Base-by-base conservation (phyloP, 1,140 invertebrate genomes). In the Mercenaria mercenaria region DNA sequence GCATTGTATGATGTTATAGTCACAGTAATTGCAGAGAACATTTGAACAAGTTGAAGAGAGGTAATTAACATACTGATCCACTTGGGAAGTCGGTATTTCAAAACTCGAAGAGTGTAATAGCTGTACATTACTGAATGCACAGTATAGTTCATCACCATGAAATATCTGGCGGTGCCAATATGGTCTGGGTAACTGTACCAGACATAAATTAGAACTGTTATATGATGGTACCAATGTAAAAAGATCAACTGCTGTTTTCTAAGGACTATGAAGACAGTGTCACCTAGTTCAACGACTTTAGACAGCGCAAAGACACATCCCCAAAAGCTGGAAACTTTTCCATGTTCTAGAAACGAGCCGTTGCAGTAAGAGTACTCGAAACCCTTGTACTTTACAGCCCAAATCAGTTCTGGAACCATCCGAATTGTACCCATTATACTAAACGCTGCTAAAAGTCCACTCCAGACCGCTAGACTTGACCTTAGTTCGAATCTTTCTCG, bases 71-170 rank as follows among this genome's bases (percentile, higher is more conserved):
- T 98, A 96, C 98, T 99, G 99, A 50, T 98, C 97, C 69, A 99
- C 97, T 91, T 97, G 97, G 87, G 95, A 97, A 23, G 99, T 99
- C 47, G 99, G 97, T 91, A 97, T 97, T 95, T 98, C 98, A 64
- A 98, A 97, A 97, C 99, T 99, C 98, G 91, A 98, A 97, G 11
- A 99, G 96, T 0, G 98, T 98, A 96, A 99, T 99, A 96, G 99
- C 99, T 98, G 97, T 96, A 99, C 99, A 99, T 99, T 99, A 91
- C 99, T 97, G 90, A 98, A 96, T 99, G 99, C 32, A 99, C 99
- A 92, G 97, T 98, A 96, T 99, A 99, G 96, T 99, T 99, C 98
- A 99, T 99, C n/a, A 99, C 98, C 94, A 99, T 98, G 96, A 99
- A 99, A 99, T 99, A 99, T 74, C 95, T 90, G 23, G 95, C 99